Evolutionary conservation across 2,888 invertebrate genomes (phyloP).

Genomic region (Stenotaenia linearis): DNA sequence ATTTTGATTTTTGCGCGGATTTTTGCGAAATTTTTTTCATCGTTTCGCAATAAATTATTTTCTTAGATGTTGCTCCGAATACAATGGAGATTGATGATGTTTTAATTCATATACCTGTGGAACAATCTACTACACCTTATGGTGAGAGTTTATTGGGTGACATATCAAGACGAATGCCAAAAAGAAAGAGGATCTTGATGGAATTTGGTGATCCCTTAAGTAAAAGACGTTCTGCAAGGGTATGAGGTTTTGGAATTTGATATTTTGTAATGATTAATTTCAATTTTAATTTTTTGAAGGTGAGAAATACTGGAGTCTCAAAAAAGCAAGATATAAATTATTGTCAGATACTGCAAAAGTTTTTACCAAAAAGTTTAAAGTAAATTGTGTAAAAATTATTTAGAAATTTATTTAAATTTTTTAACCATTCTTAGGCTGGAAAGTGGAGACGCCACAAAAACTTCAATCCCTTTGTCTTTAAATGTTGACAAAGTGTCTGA

Average conservation of each 20-base stretch:
- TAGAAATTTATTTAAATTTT: neutral
- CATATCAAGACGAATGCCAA: slow-evolving; percentile 28
- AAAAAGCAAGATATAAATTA: slow-evolving; percentile 46
- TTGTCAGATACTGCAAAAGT: slow-evolving; percentile 45
- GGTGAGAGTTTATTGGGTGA: neutral
- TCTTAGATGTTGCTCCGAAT: neutral
- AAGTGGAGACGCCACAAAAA: neutral
- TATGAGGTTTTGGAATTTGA: neutral
- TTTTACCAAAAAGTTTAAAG: slow-evolving; percentile 44
- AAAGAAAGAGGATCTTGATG: slow-evolving; percentile 30
- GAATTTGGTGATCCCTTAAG: slow-evolving; percentile 33
- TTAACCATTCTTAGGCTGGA: neutral
- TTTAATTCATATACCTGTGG: neutral
- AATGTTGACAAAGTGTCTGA: neutral
- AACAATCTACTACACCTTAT: neutral
- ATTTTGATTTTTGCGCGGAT: neutral
- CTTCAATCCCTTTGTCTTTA: neutral
- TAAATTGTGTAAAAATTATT: slow-evolving; percentile 27
- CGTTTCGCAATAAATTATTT: neutral
- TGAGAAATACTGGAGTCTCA: slow-evolving; percentile 39
- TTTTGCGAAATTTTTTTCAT: neutral
- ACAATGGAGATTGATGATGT: neutral
- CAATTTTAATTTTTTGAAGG: slow-evolving; percentile 33
- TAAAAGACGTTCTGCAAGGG: slow-evolving; percentile 35
- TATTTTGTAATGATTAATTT: neutral